Evolutionary conservation across 1,140 invertebrate species (phyloP).

Genomic region (Ceratosolen solmsi): DNA sequence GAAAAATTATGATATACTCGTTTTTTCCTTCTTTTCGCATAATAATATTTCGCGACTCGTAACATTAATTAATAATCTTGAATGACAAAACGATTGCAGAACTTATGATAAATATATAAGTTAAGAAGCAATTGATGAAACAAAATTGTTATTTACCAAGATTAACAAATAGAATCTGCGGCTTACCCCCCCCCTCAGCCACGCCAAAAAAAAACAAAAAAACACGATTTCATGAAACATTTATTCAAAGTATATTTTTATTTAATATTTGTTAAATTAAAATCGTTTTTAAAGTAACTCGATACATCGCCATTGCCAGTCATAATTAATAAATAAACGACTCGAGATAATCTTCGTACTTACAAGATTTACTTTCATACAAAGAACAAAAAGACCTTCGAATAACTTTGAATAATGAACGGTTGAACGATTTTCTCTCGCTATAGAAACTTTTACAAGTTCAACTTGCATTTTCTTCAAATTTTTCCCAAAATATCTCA

Average conservation of each 20-base stretch:
- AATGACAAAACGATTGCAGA: no score
- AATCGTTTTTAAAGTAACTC: background rate
- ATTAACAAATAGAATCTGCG: no score
- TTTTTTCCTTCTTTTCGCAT: background rate
- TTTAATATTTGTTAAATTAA: background rate
- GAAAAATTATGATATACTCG: conserved; percentile 14
- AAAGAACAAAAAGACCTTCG: background rate
- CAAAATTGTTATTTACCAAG: background rate
- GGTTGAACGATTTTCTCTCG: conserved; percentile 10
- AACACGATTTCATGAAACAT: background rate
- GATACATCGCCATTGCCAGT: background rate
- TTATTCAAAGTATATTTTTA: conserved; percentile 26
- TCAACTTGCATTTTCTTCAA: conserved; percentile 19
- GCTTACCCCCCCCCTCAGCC: no score
- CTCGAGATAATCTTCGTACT: background rate
- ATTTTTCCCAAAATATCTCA: conserved; percentile 45
- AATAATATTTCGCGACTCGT: conserved; percentile 23
- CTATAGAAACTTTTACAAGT: background rate
- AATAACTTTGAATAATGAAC: conserved; percentile 24
- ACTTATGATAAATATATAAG: no score
- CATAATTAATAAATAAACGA: conserved; percentile 14
- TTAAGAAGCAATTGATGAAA: conserved; percentile 7
- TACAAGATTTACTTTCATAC: conserved; percentile 9
- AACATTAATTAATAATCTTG: no score
- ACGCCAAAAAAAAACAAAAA: conserved; percentile 23